Conservation (phyloP, 2,888 invertebrate genomes). For the Pseudococcus jackbeardsleyi region DNA sequence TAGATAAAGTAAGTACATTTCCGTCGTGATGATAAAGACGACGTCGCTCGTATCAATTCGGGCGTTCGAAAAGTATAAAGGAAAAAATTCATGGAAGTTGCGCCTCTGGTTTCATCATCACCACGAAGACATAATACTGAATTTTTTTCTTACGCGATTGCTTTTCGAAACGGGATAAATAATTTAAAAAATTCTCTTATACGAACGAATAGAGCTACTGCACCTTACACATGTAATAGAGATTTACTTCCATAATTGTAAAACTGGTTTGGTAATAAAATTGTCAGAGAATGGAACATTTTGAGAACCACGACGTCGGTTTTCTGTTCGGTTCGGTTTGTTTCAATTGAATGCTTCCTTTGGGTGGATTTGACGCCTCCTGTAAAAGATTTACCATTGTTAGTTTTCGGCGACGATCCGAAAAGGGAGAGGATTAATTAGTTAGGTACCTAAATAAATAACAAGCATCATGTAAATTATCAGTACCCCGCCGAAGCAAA, state of each 20-base stretch:
- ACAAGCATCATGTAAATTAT: not conserved
- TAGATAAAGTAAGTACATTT: not conserved
- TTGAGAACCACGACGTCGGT: constrained; percentile 65
- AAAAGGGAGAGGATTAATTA: constrained; percentile 38
- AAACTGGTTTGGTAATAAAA: constrained; percentile 67
- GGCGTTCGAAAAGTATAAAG: not conserved
- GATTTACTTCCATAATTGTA: constrained; percentile 57
- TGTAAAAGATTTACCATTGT: constrained; percentile 69
- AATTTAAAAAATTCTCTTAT: constrained; percentile 23
- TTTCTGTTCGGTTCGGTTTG: constrained; percentile 65
- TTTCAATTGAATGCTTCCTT: constrained; percentile 80
- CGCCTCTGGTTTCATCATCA: not conserved
- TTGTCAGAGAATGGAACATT: constrained; percentile 66
- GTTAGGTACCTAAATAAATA: constrained; percentile 65
- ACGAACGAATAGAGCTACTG: constrained; percentile 29
- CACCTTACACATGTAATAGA: constrained; percentile 52
- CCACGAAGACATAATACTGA: not conserved
- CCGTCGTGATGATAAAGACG: constrained; percentile 27
- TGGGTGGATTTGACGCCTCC: constrained; percentile 92
- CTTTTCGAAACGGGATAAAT: not conserved
- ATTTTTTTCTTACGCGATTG: not conserved
- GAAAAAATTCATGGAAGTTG: not conserved
- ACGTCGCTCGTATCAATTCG: not conserved
- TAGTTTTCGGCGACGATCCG: not conserved
- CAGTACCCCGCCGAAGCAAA: not conserved